phyloP scores from a whole-genome alignment of 2,113 vertebrate genomes.

The Phalacrocorax carbo region DNA sequence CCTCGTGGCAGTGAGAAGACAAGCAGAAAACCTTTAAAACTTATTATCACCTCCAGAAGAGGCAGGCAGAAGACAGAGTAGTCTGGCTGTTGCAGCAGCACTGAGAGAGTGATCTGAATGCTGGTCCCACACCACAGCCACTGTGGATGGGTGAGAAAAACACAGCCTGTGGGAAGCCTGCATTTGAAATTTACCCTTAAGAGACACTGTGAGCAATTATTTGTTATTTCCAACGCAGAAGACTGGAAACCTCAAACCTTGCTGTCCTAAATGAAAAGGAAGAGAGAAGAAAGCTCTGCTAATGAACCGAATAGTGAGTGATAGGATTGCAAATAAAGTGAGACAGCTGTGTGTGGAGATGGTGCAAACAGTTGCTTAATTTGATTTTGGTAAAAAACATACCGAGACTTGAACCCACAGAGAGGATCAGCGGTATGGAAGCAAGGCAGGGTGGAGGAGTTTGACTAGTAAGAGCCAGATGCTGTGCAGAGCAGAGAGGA shows the following conservation, averaged over 20 bases:
- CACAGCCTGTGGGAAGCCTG: not conserved
- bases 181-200: not conserved
- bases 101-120: not conserved
- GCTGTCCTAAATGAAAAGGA: not conserved
- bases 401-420: not conserved
- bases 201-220: not conserved
- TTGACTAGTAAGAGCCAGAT: not conserved
- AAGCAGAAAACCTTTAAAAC: not conserved
- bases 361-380: not conserved
- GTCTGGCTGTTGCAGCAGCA: not conserved
- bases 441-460: not conserved
- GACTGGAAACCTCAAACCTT: not conserved
- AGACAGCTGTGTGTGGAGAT: not conserved
- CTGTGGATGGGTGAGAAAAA: not conserved
- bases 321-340: not conserved
- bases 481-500: not conserved
- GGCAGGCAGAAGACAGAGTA: not conserved
- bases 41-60: not conserved
- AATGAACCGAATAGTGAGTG: not conserved
- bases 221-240: not conserved
- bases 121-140: not conserved
- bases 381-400: not conserved
- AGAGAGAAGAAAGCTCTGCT: not conserved
- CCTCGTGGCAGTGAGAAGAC: not conserved
- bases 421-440: not conserved